A percentile compares a stretch with the other conserved stretches of the same genome.
Conservation (phyloP, 2,113 vertebrate species). For the Picathartes gymnocephalus region DNA sequence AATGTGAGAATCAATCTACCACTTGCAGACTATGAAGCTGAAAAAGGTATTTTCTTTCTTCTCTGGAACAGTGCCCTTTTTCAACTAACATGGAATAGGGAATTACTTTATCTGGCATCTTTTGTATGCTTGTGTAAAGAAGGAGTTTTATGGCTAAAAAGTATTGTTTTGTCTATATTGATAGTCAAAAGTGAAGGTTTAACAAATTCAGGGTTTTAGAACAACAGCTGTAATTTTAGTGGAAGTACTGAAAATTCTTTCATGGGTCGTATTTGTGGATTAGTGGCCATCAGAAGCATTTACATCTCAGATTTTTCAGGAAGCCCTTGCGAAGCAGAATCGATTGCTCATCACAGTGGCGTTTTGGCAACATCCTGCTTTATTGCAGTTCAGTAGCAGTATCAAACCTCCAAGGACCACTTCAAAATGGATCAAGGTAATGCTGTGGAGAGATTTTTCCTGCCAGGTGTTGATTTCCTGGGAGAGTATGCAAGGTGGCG, state of each 20-base stretch:
- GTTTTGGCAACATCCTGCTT: background rate
- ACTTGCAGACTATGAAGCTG: background rate
- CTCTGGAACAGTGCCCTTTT: background rate
- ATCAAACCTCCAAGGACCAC: background rate
- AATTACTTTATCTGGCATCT: background rate
- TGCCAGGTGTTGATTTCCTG: background rate
- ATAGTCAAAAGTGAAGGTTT: background rate
- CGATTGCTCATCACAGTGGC: accelerated
- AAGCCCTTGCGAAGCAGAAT: background rate
- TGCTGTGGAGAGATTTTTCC: background rate
- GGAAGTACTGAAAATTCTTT: background rate
- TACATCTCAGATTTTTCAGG: background rate
- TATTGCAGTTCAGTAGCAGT: background rate
- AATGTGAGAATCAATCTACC: background rate
- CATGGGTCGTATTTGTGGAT: accelerated
- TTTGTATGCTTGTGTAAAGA: background rate
- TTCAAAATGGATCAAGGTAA: background rate
- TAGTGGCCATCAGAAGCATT: accelerated
- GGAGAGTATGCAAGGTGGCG: background rate
- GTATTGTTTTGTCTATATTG: background rate
- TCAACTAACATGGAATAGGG: background rate
- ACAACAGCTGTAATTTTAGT: background rate
- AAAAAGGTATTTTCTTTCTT: background rate
- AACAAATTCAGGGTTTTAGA: background rate
- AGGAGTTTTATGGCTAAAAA: background rate